These are phyloP conservation scores for Heliconius hewitsoni DNA, from an alignment of 1,140 invertebrate genomes.

Conservation along the genomic window DNA sequence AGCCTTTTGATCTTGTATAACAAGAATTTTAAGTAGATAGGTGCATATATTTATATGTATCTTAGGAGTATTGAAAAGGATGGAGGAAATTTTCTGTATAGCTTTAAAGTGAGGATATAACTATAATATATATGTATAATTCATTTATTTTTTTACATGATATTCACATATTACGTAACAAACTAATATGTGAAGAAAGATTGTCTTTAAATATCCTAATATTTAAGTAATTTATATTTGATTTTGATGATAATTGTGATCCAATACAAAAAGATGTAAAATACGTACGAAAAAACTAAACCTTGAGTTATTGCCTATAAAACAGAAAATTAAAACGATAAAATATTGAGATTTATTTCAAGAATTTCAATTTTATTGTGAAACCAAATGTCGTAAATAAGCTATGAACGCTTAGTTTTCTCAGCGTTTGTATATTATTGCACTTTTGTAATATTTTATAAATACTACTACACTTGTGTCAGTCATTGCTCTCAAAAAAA, in stretches of 20 bases:
- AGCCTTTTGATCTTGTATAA: constrained; percentile 15
- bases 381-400: constrained; percentile 47
- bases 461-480: not conserved
- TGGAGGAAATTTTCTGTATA: not conserved
- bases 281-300: not conserved
- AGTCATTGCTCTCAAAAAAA: not conserved
- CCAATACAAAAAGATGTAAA: not conserved
- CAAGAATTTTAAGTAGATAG: not conserved
- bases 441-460: not conserved
- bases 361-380: constrained; percentile 45
- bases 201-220: no score
- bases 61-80: not conserved
- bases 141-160: not conserved
- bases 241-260: not conserved
- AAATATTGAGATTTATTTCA: constrained; percentile 40
- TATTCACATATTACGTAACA: not conserved
- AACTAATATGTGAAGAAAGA: not conserved
- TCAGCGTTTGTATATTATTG: not conserved
- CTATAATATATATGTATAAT: not conserved
- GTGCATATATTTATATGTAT: not conserved
- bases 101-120: not conserved
- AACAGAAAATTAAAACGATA: constrained; percentile 48
- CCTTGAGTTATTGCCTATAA: constrained; percentile 40
- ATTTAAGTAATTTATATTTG: not conserved
- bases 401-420: constrained; percentile 35